Base-by-base conservation (phyloP, 2,797 vertebrate genomes). In the Hipposideros larvatus region DNA sequence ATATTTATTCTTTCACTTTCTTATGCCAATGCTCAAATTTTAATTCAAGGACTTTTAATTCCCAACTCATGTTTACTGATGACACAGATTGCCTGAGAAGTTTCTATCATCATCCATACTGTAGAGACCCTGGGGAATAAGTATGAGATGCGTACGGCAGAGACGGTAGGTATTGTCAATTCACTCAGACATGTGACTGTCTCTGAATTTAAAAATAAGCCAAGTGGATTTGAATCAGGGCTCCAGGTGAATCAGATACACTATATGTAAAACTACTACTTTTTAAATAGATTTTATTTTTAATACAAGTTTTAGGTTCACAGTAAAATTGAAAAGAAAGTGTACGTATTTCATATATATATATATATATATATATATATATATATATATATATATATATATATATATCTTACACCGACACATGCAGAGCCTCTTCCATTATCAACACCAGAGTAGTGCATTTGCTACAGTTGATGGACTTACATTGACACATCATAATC, bases 121-220 rank as follows among this genome's bases (percentile, higher is more conserved):
- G 0, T 43, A 75, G 16, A 86, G 13, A 46, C 18, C 41, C 11
- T 34, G 28, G 8, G 7, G 18, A 66, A 78, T 34, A 75, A 68
- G 5, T 5, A 65, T 4, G 8, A 65, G 18, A 14, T 0, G 3
- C 4, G 71, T 4, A 19, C 5, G 5, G 24, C n/a, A 34, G 73
- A 41, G n/a, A 51, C 5, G 0, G 11, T 34, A 37, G 13, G 2
- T 53, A 19, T 5, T 7, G 13, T 71, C 41, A 57, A 6, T 57
- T 73, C 37, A 48, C 18, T 93, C 37, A 41, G 7, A 9, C 5
- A 55, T 43, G 34, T 65, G 5, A 18, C 43, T 46, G 7, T 26
- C 57, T 51, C 7, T 24, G 15, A 89, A 1, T 46, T 87, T 92
- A 34, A 53, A 79, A 86, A 48, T 68, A 48, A 41, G 6, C 26